Conservation (phyloP, 2,113 vertebrate genomes). For the Eolophus roseicapilla region DNA sequence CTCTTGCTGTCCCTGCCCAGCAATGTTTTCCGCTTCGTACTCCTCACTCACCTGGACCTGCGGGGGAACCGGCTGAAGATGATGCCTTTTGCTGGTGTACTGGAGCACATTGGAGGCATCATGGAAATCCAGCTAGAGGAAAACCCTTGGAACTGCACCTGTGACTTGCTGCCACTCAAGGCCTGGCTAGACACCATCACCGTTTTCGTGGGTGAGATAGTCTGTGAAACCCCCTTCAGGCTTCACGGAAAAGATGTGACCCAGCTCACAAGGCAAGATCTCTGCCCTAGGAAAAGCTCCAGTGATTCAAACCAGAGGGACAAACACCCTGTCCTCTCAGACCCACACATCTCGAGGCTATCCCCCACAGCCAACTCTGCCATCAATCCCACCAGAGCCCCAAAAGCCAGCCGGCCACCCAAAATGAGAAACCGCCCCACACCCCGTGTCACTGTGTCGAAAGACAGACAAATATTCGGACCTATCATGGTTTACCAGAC, state of each 20-base stretch:
- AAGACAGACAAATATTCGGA: slow-evolving; percentile 94
- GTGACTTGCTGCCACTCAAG: slow-evolving; percentile 93
- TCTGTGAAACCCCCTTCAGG: slow-evolving; percentile 95
- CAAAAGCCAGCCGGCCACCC: slow-evolving; percentile 91
- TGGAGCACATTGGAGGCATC: slow-evolving; percentile 97
- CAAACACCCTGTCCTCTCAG: slow-evolving; percentile 76
- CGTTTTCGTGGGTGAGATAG: slow-evolving; percentile 95
- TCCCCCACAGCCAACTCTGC: slow-evolving; percentile 84
- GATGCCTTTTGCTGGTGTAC: slow-evolving; percentile 93
- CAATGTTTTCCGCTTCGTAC: slow-evolving; percentile 96
- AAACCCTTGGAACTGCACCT: slow-evolving; percentile 98
- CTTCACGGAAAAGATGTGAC: slow-evolving; percentile 95
- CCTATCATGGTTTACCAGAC: slow-evolving; percentile 99
- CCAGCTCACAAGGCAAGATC: slow-evolving; percentile 94
- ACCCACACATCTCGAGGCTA: slow-evolving; percentile 81
- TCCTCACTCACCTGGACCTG: slow-evolving; percentile 96
- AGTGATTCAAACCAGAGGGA: slow-evolving; percentile 81
- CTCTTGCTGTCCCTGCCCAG: slow-evolving; percentile 91
- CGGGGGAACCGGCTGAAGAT: slow-evolving; percentile 94
- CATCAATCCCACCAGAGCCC: slow-evolving; percentile 83
- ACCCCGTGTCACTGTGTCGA: slow-evolving; percentile 85
- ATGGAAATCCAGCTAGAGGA: slow-evolving; percentile 99
- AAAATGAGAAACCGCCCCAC: slow-evolving; percentile 94
- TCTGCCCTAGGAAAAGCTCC: slow-evolving; percentile 89
- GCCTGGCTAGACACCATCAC: slow-evolving; percentile 97